A percentile compares a stretch with the other conserved stretches of the same genome.
Evolutionary conservation across 2,113 vertebrate species (phyloP).

Genomic region (Gobius niger): DNA sequence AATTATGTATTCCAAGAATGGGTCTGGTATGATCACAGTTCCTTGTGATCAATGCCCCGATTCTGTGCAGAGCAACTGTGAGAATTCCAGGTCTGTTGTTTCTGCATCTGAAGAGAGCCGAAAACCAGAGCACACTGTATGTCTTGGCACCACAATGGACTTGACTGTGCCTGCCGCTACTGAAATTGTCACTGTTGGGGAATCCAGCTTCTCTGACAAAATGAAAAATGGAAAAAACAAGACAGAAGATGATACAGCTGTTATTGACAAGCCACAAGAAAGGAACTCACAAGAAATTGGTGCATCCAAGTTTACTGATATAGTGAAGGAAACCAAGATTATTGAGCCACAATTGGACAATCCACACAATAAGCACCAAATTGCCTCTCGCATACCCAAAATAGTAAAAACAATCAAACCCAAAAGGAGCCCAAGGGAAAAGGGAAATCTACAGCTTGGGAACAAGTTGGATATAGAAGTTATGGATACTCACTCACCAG

Average conservation of each 20-base stretch:
- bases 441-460: background rate
- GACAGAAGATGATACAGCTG: background rate
- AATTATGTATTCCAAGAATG: slow-evolving; percentile 5
- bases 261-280: background rate
- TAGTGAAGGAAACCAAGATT: background rate
- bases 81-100: background rate
- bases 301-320: background rate
- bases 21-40: slow-evolving; percentile 9
- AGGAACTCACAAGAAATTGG: background rate
- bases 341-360: background rate
- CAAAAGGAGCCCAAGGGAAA: slow-evolving; percentile 23
- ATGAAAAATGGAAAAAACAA: slow-evolving; percentile 20
- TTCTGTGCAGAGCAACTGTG: background rate
- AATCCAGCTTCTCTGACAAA: slow-evolving; percentile 20
- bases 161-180: slow-evolving; percentile 49
- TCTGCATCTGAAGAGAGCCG: slow-evolving; percentile 1
- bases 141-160: slow-evolving; percentile 70
- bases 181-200: slow-evolving; percentile 67
- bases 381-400: slow-evolving; percentile 54
- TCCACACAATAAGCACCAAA: slow-evolving; percentile 11
- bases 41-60: background rate
- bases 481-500: background rate
- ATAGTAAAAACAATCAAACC: slow-evolving; percentile 4
- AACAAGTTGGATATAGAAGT: slow-evolving; percentile 1
- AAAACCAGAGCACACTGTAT: slow-evolving; percentile 50